Evolutionary conservation across 2,888 invertebrate genomes (phyloP).

Genomic region (Luperina nickerlii): DNA sequence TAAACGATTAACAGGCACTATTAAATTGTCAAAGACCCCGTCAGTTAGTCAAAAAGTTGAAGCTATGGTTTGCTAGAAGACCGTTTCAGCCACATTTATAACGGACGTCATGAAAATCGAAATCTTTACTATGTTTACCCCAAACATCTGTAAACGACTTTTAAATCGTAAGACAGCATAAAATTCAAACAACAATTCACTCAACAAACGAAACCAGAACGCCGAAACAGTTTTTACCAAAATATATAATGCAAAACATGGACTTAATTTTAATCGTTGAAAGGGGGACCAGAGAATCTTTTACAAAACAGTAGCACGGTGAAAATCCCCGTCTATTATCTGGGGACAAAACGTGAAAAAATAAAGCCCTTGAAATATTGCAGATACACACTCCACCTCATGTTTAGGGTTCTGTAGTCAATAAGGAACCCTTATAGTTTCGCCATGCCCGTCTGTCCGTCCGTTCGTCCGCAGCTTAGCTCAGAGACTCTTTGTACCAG

Average conservation of each 20-base stretch:
- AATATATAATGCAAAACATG: slow-evolving; percentile 59
- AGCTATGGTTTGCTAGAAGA: too few relatives aligned
- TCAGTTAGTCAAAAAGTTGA: too few relatives aligned
- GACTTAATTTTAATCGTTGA: slow-evolving; percentile 58
- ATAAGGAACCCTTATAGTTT: too few relatives aligned
- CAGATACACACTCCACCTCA: slow-evolving; percentile 52
- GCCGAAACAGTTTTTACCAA: slow-evolving; percentile 27
- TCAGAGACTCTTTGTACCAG: too few relatives aligned
- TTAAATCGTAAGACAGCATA: not conserved
- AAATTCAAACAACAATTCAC: slow-evolving; percentile 34
- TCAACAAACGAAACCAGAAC: slow-evolving; percentile 37
- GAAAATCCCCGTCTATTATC: slow-evolving; percentile 57
- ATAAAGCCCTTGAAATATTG: slow-evolving; percentile 62
- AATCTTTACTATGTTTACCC: not conserved
- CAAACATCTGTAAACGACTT: not conserved
- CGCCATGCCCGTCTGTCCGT: too few relatives aligned
- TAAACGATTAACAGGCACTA: too few relatives aligned
- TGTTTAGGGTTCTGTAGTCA: slow-evolving; percentile 26
- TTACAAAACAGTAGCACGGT: slow-evolving; percentile 44
- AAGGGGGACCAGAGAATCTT: slow-evolving; percentile 39
- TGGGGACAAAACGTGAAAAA: slow-evolving; percentile 54
- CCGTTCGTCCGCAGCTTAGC: too few relatives aligned
- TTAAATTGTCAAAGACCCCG: too few relatives aligned
- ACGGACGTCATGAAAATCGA: not conserved
- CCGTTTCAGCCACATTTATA: too few relatives aligned